Conservation (phyloP, 2,888 invertebrate genomes). For the Acleris laterana region DNA sequence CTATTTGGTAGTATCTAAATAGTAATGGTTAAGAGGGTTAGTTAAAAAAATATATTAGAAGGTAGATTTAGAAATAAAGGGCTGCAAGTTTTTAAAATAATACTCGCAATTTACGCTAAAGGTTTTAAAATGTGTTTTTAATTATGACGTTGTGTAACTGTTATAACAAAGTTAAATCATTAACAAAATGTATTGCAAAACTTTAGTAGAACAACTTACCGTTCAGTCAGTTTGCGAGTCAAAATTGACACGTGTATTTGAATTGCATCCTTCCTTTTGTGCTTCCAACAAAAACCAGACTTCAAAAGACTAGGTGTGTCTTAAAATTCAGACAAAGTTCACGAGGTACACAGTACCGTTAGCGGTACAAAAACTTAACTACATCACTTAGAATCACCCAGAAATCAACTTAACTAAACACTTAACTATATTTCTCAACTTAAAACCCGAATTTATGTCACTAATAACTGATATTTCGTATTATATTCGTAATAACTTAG, state of each 20-base stretch:
- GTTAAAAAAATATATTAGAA: too few relatives aligned
- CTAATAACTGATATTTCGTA: slow-evolving; percentile 38
- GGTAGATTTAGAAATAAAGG: too few relatives aligned
- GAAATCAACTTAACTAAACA: slow-evolving; percentile 42
- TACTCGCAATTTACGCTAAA: too few relatives aligned
- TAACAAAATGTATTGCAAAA: background rate
- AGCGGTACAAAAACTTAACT: slow-evolving; percentile 54
- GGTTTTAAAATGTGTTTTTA: background rate
- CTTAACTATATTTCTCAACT: slow-evolving; percentile 39
- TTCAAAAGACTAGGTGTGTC: slow-evolving; percentile 63
- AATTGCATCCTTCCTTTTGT: slow-evolving; percentile 61
- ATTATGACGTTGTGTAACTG: too few relatives aligned
- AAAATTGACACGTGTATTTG: slow-evolving; percentile 58
- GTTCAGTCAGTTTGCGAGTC: slow-evolving; percentile 39
- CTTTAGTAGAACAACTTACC: slow-evolving; percentile 42
- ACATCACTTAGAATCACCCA: slow-evolving; percentile 50
- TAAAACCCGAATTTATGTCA: slow-evolving; percentile 28
- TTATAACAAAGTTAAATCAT: background rate
- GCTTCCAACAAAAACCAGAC: slow-evolving; percentile 56
- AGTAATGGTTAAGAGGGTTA: too few relatives aligned
- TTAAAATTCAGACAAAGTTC: slow-evolving; percentile 68
- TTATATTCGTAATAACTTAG: slow-evolving; percentile 37
- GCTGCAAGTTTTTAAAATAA: too few relatives aligned
- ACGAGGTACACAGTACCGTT: slow-evolving; percentile 69
- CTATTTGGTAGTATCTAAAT: too few relatives aligned